Base-by-base conservation (phyloP, 2,888 invertebrate species). In the Eupithecia exiguata region DNA sequence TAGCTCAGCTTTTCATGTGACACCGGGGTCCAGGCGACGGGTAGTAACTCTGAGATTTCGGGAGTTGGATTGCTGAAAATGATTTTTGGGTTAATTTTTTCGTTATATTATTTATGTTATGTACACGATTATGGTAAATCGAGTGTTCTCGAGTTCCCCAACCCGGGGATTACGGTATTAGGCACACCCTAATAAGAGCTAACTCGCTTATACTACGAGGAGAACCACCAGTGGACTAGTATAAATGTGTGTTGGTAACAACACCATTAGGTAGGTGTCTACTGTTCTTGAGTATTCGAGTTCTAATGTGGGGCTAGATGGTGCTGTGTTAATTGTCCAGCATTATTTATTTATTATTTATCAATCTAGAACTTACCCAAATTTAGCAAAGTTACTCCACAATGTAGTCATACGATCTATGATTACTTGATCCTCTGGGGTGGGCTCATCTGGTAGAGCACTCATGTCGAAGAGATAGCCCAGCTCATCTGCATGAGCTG, bases 1-100 rank as follows among this genome's bases (percentile, higher is more conserved):
- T 80, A 84, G 6, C 68, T 63, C 25, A 79, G 70, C 4, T 70
- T 71, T 0, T 78, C 78, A 58, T 68, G 74, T 16, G 79, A 76
- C 1, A 81, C 75, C 0, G 80, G 78, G 30, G 79, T 75, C 87
- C 86, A 87, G 58, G 74, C 76, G 0, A 83, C 75, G n/a, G 80
- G 81, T 12, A 84, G 49, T 3, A 85, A 74, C 0, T 83, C 81
- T 0, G 80, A 77, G 0, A 72, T 75, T 7, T 58, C 73, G 0
- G 86, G 85, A 0, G 82, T 83, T 9, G 87, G 87, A 68, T 83
- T 81, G 7, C 84, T 84, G 74, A 66, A 82, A 80, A 38, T 5
- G 2, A 21, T 58, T 25, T 58, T 12, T n/a, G n/a, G n/a, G n/a
- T n/a, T n/a, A n/a, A n/a, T n/a, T n/a, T n/a, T n/a, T n/a, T n/a